Base-by-base conservation (phyloP, 1,140 invertebrate species). In the Chrysomallon squamiferum region DNA sequence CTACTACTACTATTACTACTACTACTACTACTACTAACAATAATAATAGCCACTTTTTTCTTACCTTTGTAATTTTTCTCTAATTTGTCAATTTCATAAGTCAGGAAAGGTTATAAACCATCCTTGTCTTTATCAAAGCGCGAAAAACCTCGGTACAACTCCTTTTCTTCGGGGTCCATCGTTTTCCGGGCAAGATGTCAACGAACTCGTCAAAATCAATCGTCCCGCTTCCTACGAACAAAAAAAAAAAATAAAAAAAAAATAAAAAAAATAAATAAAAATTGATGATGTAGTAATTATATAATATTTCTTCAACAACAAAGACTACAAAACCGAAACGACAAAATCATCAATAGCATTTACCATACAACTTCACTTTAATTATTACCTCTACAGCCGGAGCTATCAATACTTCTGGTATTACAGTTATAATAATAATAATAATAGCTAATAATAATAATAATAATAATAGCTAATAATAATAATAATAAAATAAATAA, bases 181-280 rank as follows among this genome's bases (percentile, higher is more conserved):
- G 98, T 95, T 98, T 98, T 90, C 98, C 97, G 80, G 95, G 95
- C 95, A 98, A 98, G 94, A 99, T 98, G 80, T 96, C 97, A 73
- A 98, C 89, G 88, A 99, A 98, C 88, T 98, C 96, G 75, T 96
- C 95, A 87, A 99, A 98, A 88, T 98, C 96, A 88, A 98, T 98
- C 79, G 95, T 97, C 74, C 96, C 96, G 86, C 97, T 98, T 80
- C 95, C 96, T 97, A n/a, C n/a, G n/a, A 86, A 32, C 58, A 25
- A 27, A 60, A 60, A 45, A 18, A 27, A 50, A 50, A 50, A 22
- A 30, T 20, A 20, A 54, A 20, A 15, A 30, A 54, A 22, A 54
- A 27, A 54, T 15, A 38, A 38, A 7, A 5, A 38, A 15, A 7
- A 5, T 7, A 38, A 7, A 7, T 38, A 15, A 7, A 38, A 38